phyloP scores from a whole-genome alignment of 2,888 invertebrate species.

The Hyppa rectilinea region DNA sequence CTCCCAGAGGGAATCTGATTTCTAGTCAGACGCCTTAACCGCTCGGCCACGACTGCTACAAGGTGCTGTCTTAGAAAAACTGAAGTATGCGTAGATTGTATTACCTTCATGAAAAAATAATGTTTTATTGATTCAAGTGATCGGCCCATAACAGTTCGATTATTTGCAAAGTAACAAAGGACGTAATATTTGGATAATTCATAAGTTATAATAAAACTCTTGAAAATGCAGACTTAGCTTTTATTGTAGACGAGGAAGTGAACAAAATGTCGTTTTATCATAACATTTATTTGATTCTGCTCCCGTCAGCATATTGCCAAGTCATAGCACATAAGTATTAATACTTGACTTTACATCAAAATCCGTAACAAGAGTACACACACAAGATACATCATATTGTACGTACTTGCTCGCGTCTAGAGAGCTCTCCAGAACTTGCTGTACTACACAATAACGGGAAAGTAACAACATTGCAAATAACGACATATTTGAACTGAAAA shows the following conservation, averaged over 20 bases:
- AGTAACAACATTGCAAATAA: constrained; percentile 61
- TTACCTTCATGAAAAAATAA: background rate
- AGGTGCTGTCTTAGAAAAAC: accelerated
- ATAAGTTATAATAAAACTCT: background rate
- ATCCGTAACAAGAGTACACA: constrained; percentile 31
- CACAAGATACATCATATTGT: constrained; percentile 53
- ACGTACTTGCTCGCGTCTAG: constrained; percentile 31
- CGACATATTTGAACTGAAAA: constrained; percentile 59
- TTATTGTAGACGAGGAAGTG: constrained; percentile 1
- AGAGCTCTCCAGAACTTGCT: constrained; percentile 47
- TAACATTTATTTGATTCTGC: constrained; percentile 12
- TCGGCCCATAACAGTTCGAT: no score
- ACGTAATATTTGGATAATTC: background rate
- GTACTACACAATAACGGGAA: constrained; percentile 52
- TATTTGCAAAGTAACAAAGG: background rate
- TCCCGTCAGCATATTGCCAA: constrained; percentile 17
- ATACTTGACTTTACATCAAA: constrained; percentile 39
- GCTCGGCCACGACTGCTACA: constrained; percentile 95
- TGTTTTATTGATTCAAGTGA: background rate
- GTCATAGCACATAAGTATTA: constrained; percentile 25
- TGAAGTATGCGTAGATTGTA: background rate
- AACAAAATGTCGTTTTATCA: background rate
- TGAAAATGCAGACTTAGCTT: background rate
- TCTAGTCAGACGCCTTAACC: constrained; percentile 97
- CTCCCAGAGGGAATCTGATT: constrained; percentile 97